A percentile compares a stretch with the other conserved stretches of the same genome.
These are phyloP conservation scores for Thunnus maccoyii DNA, from an alignment of 2,113 vertebrate species.

Conservation along the genomic window DNA sequence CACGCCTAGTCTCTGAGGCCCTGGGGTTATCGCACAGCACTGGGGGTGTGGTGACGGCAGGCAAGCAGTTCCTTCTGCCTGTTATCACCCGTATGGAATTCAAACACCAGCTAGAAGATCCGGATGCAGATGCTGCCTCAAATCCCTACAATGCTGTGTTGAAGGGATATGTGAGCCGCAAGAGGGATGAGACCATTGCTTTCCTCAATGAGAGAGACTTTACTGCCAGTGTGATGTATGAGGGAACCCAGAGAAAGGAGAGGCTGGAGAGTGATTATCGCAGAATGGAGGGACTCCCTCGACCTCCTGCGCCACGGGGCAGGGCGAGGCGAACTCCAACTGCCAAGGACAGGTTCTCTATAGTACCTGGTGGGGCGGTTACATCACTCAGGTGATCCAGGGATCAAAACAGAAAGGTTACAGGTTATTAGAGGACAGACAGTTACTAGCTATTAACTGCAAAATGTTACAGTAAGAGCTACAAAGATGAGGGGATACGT, in stretches of 20 bases:
- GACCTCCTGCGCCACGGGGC: slow-evolving; percentile 30
- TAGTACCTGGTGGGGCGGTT: slow-evolving; percentile 67
- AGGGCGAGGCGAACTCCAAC: slow-evolving; percentile 70
- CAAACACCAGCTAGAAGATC: slow-evolving; percentile 79
- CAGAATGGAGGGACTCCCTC: slow-evolving; percentile 77
- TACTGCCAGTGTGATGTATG: slow-evolving; percentile 78
- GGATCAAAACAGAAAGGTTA: neutral
- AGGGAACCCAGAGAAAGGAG: slow-evolving; percentile 74
- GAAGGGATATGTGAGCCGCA: slow-evolving; percentile 83
- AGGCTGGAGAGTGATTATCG: slow-evolving; percentile 73
- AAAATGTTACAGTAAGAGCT: neutral
- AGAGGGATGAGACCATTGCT: slow-evolving; percentile 80
- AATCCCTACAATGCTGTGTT: slow-evolving; percentile 83
- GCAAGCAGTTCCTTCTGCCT: slow-evolving; percentile 78
- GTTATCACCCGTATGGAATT: slow-evolving; percentile 85
- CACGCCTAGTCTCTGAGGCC: slow-evolving; percentile 75
- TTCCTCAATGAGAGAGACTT: slow-evolving; percentile 84
- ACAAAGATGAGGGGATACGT: neutral
- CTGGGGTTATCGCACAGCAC: slow-evolving; percentile 56
- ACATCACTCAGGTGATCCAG: slow-evolving; percentile 57
- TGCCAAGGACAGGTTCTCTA: slow-evolving; percentile 73
- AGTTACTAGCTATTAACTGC: neutral
- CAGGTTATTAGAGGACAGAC: neutral
- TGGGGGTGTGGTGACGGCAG: slow-evolving; percentile 37
- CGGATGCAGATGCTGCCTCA: slow-evolving; percentile 60